These are phyloP conservation scores for Lepus americanus DNA, from an alignment of 2,113 vertebrate species.

Conservation along the genomic window DNA sequence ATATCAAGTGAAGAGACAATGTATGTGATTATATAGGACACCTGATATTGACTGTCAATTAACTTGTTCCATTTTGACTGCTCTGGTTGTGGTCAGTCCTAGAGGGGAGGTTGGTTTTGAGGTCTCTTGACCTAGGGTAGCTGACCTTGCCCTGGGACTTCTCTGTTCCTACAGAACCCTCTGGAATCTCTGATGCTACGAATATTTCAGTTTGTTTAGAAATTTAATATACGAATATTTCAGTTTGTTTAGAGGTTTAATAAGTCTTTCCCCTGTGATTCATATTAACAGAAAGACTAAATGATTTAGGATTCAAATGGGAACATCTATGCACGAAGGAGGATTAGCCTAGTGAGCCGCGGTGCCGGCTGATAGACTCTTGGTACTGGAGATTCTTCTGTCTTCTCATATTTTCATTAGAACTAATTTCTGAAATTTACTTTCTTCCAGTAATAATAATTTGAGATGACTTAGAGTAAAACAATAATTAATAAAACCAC, in stretches of 20 bases:
- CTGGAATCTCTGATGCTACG: not conserved
- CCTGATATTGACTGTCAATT: not conserved
- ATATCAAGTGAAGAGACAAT: not conserved
- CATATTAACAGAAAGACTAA: not conserved
- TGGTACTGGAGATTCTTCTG: not conserved
- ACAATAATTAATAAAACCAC: not conserved
- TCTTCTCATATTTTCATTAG: not conserved
- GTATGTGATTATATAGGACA: not conserved
- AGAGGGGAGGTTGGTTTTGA: not conserved
- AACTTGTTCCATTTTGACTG: not conserved
- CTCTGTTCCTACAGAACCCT: not conserved
- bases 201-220: too few relatives aligned
- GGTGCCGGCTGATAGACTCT: too few relatives aligned
- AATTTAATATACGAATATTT: not conserved
- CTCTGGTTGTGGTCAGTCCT: not conserved
- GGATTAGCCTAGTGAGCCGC: not conserved
- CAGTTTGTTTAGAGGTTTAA: not conserved
- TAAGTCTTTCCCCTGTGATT: not conserved
- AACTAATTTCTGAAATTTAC: not conserved
- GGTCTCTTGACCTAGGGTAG: not conserved
- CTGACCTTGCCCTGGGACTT: not conserved
- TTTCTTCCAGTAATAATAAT: conserved; percentile 43
- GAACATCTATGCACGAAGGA: not conserved
- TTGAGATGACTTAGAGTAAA: conserved; percentile 12
- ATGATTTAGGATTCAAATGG: not conserved